Evolutionary conservation across 2,113 vertebrate genomes (phyloP), one percentile per base, ranked within the genome.

Genomic region (Cyanoramphus novaezelandiae): DNA sequence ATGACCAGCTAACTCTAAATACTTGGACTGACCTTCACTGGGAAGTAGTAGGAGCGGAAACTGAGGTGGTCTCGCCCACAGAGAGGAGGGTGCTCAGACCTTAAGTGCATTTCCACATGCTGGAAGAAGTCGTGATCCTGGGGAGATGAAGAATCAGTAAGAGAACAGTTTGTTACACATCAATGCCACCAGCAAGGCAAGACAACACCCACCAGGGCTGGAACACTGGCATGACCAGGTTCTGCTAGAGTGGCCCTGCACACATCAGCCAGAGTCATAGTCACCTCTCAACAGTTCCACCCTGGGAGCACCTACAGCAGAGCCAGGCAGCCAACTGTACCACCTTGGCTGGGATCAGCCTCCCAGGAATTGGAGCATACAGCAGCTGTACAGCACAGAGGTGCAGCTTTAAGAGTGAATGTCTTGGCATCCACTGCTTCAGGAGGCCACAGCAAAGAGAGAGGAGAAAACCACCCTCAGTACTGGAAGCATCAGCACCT

Each of bases 111-210:
- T 97, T 99, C 99, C 62, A 99, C 98, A 5, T 99, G 99, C 91
- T 99, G 99, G 97, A 99, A 99, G 97, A 99, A 99, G 96, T 99
- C 99, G 2, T 99, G 99, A 90, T 99, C 99, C 99, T 99, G 94
- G 33, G 13, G 16, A 90, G 53, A 95, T 50, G 4, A 92, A 57
- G 46, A 59, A 53, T 7, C 2, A 3, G 0, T 11, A 46, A 50
- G 59, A 65, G 35, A 82, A 79, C 14, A 6, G 35, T 39, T 70
- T 28, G 29, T 19, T 19, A 33, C 33, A 13, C 1, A 3, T 28
- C 33, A 31, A 8, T 10, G 17, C 29, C 72, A 17, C 44, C 2
- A 43, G 50, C 25, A 49, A 37, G 29, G 25, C 17, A 49, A 27
- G 50, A 14, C 4, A 43, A 19, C 24, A n/a, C 1, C 23, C 33